These are phyloP conservation scores for Gymnoscelis rufifasciata DNA, from an alignment of 2,888 invertebrate genomes.

Conservation along the genomic window DNA sequence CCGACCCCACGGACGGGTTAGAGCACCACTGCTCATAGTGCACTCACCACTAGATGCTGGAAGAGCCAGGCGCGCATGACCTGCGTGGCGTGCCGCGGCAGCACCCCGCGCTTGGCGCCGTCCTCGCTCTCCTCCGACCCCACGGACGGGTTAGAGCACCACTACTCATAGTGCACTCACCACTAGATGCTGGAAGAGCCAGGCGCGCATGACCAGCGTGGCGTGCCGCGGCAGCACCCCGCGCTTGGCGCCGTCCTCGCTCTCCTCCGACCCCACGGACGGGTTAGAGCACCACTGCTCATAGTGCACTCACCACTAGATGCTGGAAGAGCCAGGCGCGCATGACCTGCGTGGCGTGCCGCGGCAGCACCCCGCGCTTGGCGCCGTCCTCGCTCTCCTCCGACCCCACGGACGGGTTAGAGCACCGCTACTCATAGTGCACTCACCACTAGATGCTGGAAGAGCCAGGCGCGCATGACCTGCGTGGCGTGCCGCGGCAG, in stretches of 20 bases:
- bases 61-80: slow-evolving; percentile 40
- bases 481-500: slow-evolving; percentile 97
- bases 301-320: neutral
- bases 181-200: slow-evolving; percentile 6
- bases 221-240: neutral
- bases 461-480: slow-evolving; percentile 46
- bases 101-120: slow-evolving; percentile 70
- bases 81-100: neutral
- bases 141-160: no score
- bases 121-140: no score
- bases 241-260: slow-evolving; percentile 77
- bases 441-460: slow-evolving; percentile 13
- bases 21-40: no score
- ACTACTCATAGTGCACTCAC: neutral
- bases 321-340: slow-evolving; percentile 3
- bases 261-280: no score
- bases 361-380: slow-evolving; percentile 40
- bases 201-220: slow-evolving; percentile 40
- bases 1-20: no score
- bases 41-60: slow-evolving; percentile 4
- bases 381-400: no score
- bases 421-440: no score
- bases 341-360: slow-evolving; percentile 40
- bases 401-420: no score
- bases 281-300: no score